Evolutionary conservation across 2,888 invertebrate species (phyloP), one percentile per base, ranked within the genome.

Genomic region (Pyrocoelia pectoralis): DNA sequence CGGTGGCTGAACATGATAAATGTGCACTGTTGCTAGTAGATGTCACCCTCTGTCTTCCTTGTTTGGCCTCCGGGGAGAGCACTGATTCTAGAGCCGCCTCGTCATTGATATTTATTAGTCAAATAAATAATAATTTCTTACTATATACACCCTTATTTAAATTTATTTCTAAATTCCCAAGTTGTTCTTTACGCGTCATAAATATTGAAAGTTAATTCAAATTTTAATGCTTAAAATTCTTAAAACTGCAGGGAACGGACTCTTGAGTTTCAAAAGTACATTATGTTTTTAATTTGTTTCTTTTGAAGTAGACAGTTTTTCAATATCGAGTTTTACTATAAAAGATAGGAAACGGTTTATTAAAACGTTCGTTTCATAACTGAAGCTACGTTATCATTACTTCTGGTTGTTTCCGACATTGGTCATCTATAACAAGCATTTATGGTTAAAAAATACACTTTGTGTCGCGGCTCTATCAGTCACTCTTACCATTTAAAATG

Each of bases 101-200:
- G 71, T 73, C 76, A 77, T 78, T 78, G 78, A 78, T 79, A 79
- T 80, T 80, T 80, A 80, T 80, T 76, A 76, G 76, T 69, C 72
- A 72, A 75, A 79, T 80, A 80, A 80, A 80, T 79, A 79, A 79
- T 77, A 79, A 78, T 79, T 75, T 77, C 76, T 73, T 67, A 66
- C 58, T 60, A 66, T 63, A 68, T 65, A 72, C 73, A 70, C 77
- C 76, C 76, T 78, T 78, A 78, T 77, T 76, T 75, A 70, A 74
- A 74, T 76, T 76, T 75, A 76, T 74, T 75, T 70, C 65, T 64
- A 69, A 73, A 75, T 73, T 72, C 73, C 70, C 72, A 72, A 73
- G 60, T 56, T 64, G 51, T 56, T 56, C 56, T 60, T 64, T 64
- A 64, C 56, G 24, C 29, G 28, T 28, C 29, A 29, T 38, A 17